Percentiles rank a stretch among this genome's conserved stretches.
phyloP scores from a whole-genome alignment of 2,113 vertebrate genomes.

The Entomyzon cyanotis region DNA sequence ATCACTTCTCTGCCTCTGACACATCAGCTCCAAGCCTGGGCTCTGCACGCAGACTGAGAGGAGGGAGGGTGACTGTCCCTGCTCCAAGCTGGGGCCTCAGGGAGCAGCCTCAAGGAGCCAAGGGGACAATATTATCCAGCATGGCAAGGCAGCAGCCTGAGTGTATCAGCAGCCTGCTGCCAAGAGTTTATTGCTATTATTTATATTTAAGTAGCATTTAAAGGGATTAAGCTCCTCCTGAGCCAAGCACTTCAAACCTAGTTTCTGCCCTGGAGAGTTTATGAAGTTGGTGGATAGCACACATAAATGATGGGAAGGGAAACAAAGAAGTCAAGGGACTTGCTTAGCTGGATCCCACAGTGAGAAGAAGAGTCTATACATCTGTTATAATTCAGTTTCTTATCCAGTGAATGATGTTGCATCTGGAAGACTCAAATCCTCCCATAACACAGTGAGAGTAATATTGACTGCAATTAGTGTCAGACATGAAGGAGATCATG shows the following conservation, averaged over 20 bases:
- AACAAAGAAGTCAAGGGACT: background rate
- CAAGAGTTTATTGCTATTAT: background rate
- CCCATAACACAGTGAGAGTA: background rate
- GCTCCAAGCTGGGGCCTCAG: background rate
- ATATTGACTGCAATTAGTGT: background rate
- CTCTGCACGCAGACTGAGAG: accelerated
- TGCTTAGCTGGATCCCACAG: background rate
- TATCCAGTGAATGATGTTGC: background rate
- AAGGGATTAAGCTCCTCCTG: background rate
- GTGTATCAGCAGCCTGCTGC: background rate
- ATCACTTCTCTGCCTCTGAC: background rate
- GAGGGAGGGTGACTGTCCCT: background rate
- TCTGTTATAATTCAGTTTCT: background rate
- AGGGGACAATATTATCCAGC: background rate
- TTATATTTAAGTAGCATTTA: conserved; percentile 2
- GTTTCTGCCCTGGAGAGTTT: background rate
- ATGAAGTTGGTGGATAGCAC: background rate
- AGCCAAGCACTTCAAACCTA: background rate
- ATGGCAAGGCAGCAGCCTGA: background rate
- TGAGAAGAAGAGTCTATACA: background rate
- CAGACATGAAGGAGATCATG: background rate
- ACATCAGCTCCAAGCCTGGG: accelerated
- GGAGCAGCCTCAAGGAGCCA: background rate
- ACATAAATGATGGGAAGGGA: background rate
- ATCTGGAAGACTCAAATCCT: background rate